A percentile compares a stretch with the other conserved stretches of the same genome.
Conservation (phyloP, 2,888 invertebrate species). For the Acleris emargana region DNA sequence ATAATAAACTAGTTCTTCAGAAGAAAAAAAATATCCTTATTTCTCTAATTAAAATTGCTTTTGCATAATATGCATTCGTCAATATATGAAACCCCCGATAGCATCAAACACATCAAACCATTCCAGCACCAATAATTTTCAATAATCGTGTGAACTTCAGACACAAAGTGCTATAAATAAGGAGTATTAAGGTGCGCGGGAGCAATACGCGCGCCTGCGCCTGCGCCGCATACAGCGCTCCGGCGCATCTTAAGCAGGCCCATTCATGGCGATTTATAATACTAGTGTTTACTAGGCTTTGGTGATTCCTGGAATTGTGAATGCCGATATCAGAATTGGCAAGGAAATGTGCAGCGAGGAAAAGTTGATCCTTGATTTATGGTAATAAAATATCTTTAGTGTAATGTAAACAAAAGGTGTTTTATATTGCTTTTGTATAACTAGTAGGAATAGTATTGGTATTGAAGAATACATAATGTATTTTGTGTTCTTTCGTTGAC, state of each 20-base stretch:
- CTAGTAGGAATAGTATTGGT: too few species aligned
- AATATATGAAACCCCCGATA: constrained; percentile 16
- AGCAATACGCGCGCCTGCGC: constrained; percentile 43
- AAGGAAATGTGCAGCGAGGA: constrained; percentile 3
- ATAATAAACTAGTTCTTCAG: too few species aligned
- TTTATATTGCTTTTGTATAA: too few species aligned
- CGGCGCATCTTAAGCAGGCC: constrained; percentile 46
- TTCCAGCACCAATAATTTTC: constrained; percentile 21
- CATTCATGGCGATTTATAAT: constrained; percentile 74
- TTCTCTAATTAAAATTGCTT: too few species aligned
- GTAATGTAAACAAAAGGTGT: background rate
- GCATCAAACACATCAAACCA: constrained; percentile 20
- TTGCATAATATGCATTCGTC: background rate
- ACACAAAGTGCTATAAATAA: constrained; percentile 57
- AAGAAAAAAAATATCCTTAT: too few species aligned
- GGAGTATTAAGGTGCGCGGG: constrained; percentile 44
- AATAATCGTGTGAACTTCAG: constrained; percentile 52
- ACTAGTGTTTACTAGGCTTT: constrained; percentile 52
- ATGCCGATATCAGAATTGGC: constrained; percentile 13
- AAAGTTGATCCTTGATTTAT: background rate
- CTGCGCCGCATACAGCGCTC: constrained; percentile 9
- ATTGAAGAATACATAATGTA: too few species aligned
- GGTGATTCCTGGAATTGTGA: constrained; percentile 53
- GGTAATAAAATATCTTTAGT: background rate
- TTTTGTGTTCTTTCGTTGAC: too few species aligned